phyloP scores from a whole-genome alignment of 2,888 invertebrate genomes.

The Cremastinae sp. region DNA sequence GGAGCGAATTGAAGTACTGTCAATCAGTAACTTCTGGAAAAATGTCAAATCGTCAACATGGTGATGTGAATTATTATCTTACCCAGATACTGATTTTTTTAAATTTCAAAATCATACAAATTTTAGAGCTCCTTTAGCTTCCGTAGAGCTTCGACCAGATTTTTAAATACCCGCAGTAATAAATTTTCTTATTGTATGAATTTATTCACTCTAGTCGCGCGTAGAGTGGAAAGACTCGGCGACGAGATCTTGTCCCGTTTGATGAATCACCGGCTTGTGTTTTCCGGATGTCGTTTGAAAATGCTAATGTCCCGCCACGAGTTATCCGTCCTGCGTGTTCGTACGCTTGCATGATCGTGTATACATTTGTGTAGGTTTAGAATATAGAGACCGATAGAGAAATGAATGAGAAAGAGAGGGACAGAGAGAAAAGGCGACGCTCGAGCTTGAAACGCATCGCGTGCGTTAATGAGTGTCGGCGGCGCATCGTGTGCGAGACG shows the following conservation, averaged over 20 bases:
- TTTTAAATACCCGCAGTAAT: no score
- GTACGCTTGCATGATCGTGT: neutral
- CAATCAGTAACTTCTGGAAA: no score
- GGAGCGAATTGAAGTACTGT: no score
- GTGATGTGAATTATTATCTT: no score
- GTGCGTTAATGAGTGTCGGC: conserved; percentile 49
- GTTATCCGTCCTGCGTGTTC: neutral
- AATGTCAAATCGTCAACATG: no score
- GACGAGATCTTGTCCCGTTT: conserved; percentile 27
- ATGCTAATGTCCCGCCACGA: conserved; percentile 38
- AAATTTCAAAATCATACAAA: no score
- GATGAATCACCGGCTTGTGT: conserved; percentile 47
- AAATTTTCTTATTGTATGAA: conserved; percentile 5
- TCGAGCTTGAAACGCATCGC: conserved; percentile 38
- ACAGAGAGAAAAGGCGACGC: neutral
- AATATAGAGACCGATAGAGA: neutral
- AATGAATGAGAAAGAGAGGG: conserved; percentile 3
- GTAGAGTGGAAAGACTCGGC: conserved; percentile 3
- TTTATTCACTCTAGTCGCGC: conserved; percentile 30
- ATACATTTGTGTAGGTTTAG: neutral
- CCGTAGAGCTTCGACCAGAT: no score
- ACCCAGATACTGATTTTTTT: no score
- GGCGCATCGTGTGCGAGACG: conserved; percentile 40
- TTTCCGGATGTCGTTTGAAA: conserved; percentile 57
- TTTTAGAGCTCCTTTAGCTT: no score